phyloP scores from a whole-genome alignment of 2,797 vertebrate genomes.

The Sandelia bainsii region DNA sequence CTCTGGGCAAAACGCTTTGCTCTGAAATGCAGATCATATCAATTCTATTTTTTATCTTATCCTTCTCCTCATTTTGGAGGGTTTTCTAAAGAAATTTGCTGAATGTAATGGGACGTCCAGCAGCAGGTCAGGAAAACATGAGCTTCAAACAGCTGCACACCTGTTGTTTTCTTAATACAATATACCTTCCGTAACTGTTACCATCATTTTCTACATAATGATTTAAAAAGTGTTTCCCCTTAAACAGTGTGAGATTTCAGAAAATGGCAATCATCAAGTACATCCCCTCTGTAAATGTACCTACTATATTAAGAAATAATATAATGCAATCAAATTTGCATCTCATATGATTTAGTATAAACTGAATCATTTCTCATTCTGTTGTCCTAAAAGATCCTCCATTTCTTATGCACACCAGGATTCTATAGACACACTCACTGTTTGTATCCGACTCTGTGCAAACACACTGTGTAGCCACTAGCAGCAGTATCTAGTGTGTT shows the following conservation, averaged over 20 bases:
- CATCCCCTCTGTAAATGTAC: too few species aligned
- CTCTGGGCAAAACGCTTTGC: too few species aligned
- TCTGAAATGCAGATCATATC: background rate
- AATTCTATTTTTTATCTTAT: too few species aligned
- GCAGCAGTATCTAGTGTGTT: slow-evolving; percentile 32
- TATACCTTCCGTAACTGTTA: background rate
- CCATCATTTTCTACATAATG: background rate
- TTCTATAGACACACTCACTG: slow-evolving; percentile 7
- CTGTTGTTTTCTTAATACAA: too few species aligned
- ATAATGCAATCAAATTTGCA: background rate
- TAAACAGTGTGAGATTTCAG: background rate
- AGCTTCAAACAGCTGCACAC: too few species aligned
- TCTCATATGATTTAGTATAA: background rate
- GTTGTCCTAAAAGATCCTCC: background rate
- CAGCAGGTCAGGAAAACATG: background rate
- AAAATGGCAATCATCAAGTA: background rate
- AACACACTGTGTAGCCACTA: slow-evolving; percentile 26
- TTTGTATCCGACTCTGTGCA: background rate
- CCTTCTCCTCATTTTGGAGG: background rate
- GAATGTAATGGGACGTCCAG: background rate
- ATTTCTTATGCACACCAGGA: background rate
- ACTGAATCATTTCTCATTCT: background rate
- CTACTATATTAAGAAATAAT: too few species aligned
- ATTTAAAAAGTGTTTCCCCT: background rate
- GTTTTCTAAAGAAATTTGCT: background rate